Evolutionary conservation across 2,113 vertebrate genomes (phyloP).

Genomic region (Motacilla alba): DNA sequence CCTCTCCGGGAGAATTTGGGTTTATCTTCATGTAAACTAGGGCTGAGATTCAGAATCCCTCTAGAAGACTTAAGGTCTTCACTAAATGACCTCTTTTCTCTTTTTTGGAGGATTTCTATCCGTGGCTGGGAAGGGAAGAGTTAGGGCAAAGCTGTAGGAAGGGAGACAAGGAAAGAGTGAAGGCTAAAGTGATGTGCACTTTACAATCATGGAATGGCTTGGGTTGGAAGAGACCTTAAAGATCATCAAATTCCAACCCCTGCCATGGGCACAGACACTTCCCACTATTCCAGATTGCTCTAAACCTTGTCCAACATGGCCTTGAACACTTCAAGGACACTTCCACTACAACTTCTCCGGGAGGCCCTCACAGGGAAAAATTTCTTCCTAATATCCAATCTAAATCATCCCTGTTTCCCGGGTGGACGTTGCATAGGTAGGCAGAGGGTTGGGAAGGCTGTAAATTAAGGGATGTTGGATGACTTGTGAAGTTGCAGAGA

Average conservation of each 20-base stretch:
- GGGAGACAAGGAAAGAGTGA: not conserved
- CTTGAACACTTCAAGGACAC: not conserved
- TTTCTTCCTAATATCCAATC: not conserved
- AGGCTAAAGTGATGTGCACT: not conserved
- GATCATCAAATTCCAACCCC: not conserved
- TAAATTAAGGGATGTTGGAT: not conserved
- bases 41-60: not conserved
- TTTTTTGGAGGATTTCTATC: not conserved
- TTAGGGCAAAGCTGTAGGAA: not conserved
- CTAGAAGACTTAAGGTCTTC: not conserved
- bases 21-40: not conserved
- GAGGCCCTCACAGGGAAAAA: not conserved
- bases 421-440: not conserved
- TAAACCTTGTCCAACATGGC: fast-evolving
- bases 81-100: not conserved
- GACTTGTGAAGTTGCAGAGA: not conserved
- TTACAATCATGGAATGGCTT: not conserved
- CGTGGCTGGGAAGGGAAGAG: not conserved
- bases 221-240: not conserved
- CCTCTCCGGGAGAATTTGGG: not conserved
- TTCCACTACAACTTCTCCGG: not conserved
- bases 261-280: not conserved
- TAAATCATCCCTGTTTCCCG: not conserved
- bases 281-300: not conserved
- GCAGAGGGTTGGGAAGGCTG: not conserved